Conservation (phyloP, 2,888 invertebrate genomes). For the Latrodectus elegans region DNA sequence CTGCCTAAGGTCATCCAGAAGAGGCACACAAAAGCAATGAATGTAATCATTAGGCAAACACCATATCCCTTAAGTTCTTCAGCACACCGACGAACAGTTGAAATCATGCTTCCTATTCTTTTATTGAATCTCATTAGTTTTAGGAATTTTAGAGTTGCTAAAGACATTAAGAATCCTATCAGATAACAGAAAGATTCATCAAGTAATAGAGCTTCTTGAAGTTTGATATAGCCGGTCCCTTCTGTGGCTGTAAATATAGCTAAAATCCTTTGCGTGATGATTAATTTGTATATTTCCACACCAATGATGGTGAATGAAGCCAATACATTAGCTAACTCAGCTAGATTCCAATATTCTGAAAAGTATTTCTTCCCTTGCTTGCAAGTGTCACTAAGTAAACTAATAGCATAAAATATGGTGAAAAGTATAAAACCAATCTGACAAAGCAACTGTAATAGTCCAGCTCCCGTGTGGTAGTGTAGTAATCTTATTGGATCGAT, state of each 20-base stretch:
- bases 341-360: conserved; percentile 75
- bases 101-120: conserved; percentile 76
- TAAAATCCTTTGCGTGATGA: conserved; percentile 73
- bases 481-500: conserved; percentile 72
- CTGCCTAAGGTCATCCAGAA: conserved; percentile 75
- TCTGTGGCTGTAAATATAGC: conserved; percentile 74
- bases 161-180: conserved; percentile 76
- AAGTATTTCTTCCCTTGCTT: conserved; percentile 74
- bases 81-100: conserved; percentile 75
- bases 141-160: conserved; percentile 77
- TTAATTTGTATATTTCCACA: conserved; percentile 75
- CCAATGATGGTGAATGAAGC: conserved; percentile 74
- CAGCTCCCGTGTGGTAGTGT: conserved; percentile 75
- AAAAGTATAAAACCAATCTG: conserved; percentile 75
- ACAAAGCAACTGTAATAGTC: conserved; percentile 74
- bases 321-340: conserved; percentile 75
- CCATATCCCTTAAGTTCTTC: conserved; percentile 75
- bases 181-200: conserved; percentile 76
- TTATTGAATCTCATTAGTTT: conserved; percentile 77
- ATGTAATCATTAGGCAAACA: conserved; percentile 75
- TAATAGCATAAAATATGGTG: conserved; percentile 75
- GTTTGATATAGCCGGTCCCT: conserved; percentile 74
- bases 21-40: conserved; percentile 72
- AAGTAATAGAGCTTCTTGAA: conserved; percentile 75
- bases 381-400: conserved; percentile 73